Evolutionary conservation across 2,888 invertebrate species (phyloP).

Genomic region (Pollenia griseotomentosa): DNA sequence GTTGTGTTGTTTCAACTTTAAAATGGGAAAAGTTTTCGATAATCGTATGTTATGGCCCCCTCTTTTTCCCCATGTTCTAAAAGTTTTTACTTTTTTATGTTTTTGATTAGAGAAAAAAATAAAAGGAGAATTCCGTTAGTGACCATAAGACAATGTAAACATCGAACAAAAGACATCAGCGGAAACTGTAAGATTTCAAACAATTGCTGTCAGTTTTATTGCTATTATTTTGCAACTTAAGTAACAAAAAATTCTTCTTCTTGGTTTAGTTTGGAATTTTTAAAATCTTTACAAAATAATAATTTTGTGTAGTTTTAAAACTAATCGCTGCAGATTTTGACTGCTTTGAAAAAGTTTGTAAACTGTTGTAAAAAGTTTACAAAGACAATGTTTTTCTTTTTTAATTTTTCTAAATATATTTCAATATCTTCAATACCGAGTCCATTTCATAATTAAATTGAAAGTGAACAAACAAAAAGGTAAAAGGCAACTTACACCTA

Average conservation of each 20-base stretch:
- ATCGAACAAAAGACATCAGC: constrained; percentile 9
- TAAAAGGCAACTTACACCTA: too few species aligned
- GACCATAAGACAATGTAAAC: constrained; percentile 39
- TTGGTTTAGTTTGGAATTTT: background rate
- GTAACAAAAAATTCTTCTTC: constrained; percentile 5
- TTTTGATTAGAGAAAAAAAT: background rate
- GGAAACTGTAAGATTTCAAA: constrained; percentile 51
- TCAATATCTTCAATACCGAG: too few species aligned
- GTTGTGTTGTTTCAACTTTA: constrained; percentile 68
- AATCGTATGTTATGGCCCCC: constrained; percentile 69
- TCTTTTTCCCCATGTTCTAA: constrained; percentile 25
- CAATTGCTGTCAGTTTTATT: constrained; percentile 61
- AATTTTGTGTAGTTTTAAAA: background rate
- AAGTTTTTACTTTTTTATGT: constrained; percentile 38
- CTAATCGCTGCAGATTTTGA: background rate
- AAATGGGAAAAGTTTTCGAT: constrained; percentile 72
- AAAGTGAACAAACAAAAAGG: too few species aligned
- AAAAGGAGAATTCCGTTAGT: constrained; percentile 35
- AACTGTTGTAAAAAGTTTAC: too few species aligned
- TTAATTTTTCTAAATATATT: too few species aligned
- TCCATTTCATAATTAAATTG: too few species aligned
- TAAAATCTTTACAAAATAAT: background rate
- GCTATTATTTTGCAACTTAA: constrained; percentile 23
- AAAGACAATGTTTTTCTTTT: too few species aligned
- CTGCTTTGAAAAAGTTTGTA: too few species aligned